A percentile compares a stretch with the other conserved stretches of the same genome.
These are phyloP conservation scores for Pollachius pollachius DNA, from an alignment of 2,113 vertebrate species.

Conservation along the genomic window DNA sequence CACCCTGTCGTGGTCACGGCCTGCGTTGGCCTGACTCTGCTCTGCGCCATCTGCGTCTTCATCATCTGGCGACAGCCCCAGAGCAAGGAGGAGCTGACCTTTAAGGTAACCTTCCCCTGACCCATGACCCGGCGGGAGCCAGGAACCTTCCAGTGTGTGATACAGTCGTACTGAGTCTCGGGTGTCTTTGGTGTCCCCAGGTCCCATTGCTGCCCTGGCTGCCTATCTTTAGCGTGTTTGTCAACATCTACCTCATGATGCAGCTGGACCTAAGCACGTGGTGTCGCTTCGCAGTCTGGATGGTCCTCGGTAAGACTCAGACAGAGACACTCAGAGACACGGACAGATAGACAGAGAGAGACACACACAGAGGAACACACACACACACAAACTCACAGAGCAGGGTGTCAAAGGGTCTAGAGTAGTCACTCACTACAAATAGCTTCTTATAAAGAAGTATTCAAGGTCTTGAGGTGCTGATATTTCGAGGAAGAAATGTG, in stretches of 20 bases:
- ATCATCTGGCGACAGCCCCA: slow-evolving; percentile 90
- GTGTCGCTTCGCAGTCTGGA: slow-evolving; percentile 87
- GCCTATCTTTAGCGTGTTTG: slow-evolving; percentile 86
- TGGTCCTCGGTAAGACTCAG: slow-evolving; percentile 79
- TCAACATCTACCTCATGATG: slow-evolving; percentile 98
- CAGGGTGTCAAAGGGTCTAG: no score
- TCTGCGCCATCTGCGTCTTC: slow-evolving; percentile 65
- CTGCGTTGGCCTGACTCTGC: slow-evolving; percentile 66
- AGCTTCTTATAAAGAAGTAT: no score
- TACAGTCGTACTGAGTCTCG: no score
- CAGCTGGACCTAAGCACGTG: slow-evolving; percentile 85
- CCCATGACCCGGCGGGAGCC: no score
- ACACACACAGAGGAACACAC: no score
- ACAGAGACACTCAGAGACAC: neutral
- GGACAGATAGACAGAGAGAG: neutral
- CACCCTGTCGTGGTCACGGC: slow-evolving; percentile 25
- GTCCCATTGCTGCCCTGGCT: slow-evolving; percentile 88
- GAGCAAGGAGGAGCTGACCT: slow-evolving; percentile 80
- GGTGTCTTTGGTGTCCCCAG: slow-evolving; percentile 54
- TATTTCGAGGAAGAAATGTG: no score
- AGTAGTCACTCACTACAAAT: no score
- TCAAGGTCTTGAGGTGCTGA: no score
- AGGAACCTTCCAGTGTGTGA: no score
- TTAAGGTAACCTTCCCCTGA: slow-evolving; percentile 78
- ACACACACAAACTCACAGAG: no score